These are phyloP conservation scores for Microcebus murinus DNA, from an alignment of 2,113 vertebrate species.

Conservation along the genomic window DNA sequence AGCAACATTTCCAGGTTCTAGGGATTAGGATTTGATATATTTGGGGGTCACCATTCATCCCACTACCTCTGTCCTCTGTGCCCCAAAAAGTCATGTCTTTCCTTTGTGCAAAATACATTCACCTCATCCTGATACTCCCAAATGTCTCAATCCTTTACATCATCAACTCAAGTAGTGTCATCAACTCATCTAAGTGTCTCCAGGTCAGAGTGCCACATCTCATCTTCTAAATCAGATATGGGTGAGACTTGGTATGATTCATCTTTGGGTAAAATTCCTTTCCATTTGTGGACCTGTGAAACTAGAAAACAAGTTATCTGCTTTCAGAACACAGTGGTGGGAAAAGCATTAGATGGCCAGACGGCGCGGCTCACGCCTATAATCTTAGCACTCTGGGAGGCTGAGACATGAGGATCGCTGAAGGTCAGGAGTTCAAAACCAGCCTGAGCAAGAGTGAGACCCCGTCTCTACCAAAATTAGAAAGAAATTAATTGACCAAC, in stretches of 20 bases:
- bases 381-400: no score
- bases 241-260: background rate
- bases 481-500: no score
- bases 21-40: background rate
- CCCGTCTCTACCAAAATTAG: no score
- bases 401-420: no score
- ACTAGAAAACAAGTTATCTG: background rate
- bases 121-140: background rate
- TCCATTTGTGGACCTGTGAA: background rate
- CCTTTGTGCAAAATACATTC: background rate
- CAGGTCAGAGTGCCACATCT: background rate
- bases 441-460: no score
- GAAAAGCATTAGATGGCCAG: background rate
- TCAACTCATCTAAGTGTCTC: background rate
- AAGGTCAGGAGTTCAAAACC: no score
- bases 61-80: background rate
- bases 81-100: background rate
- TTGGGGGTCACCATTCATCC: background rate
- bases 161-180: background rate
- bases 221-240: background rate
- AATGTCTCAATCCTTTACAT: background rate
- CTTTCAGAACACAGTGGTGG: background rate
- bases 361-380: no score
- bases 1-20: background rate
- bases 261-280: background rate